Evolutionary conservation across 2,888 invertebrate species (phyloP).

Genomic region (Psylliodes chrysocephalus): DNA sequence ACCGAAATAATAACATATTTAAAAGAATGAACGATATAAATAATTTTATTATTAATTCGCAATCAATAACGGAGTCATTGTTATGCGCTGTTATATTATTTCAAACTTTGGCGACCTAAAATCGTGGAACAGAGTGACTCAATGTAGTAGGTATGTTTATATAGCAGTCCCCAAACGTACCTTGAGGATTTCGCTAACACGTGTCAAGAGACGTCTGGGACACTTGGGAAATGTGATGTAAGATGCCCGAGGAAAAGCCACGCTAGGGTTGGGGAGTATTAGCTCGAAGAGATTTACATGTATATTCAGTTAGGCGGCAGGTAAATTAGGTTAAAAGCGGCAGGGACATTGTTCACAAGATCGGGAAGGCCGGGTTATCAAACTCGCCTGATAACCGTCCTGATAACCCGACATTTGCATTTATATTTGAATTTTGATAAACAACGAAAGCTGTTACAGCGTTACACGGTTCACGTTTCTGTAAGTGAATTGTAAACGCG

Average conservation of each 20-base stretch:
- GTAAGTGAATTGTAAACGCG: conserved; percentile 32
- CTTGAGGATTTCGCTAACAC: conserved; percentile 42
- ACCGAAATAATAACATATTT: too few relatives aligned
- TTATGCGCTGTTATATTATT: conserved; percentile 9
- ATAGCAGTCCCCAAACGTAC: conserved; percentile 26
- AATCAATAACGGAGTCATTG: neutral
- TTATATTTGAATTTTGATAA: conserved; percentile 61
- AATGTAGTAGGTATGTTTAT: conserved; percentile 11
- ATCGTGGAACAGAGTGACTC: conserved; percentile 4
- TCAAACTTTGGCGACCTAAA: neutral
- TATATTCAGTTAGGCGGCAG: conserved; percentile 61
- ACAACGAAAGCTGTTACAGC: conserved; percentile 57
- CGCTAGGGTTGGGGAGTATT: conserved; percentile 44
- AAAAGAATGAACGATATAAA: too few relatives aligned
- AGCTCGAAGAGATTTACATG: conserved; percentile 56
- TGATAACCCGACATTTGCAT: conserved; percentile 60
- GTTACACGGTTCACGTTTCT: conserved; percentile 37
- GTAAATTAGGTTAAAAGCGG: conserved; percentile 62
- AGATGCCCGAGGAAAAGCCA: conserved; percentile 42
- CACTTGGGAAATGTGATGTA: conserved; percentile 41
- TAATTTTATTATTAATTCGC: too few relatives aligned
- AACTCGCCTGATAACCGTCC: conserved; percentile 55
- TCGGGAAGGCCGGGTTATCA: conserved; percentile 54
- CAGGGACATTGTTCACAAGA: conserved; percentile 59
- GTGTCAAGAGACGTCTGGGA: conserved; percentile 42